Conservation (phyloP, 2,888 invertebrate genomes). For the Dyspetes luteomarginatus region DNA sequence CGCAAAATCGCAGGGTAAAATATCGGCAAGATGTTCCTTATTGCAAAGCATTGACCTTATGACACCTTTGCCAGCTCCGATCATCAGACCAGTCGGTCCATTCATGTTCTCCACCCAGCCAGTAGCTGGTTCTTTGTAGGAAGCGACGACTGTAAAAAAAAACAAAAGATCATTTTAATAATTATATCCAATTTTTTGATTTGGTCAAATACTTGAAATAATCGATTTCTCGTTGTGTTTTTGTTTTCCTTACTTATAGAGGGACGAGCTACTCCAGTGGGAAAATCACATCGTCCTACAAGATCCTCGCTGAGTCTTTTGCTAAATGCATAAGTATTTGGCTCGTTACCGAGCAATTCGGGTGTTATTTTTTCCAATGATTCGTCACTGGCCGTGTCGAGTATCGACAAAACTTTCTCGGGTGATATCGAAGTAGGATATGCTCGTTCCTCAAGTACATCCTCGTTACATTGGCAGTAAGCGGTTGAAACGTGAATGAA, state of each 20-base stretch:
- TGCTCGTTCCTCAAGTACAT: constrained; percentile 90
- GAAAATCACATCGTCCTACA: constrained; percentile 89
- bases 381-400: constrained; percentile 88
- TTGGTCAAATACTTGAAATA: neutral
- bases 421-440: constrained; percentile 88
- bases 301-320: constrained; percentile 95
- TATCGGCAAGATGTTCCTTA: constrained; percentile 86
- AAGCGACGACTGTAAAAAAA: constrained; percentile 89
- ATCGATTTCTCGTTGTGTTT: neutral
- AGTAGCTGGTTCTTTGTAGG: constrained; percentile 90
- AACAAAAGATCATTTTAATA: neutral
- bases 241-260: constrained; percentile 97
- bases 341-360: constrained; percentile 90
- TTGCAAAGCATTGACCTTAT: constrained; percentile 93
- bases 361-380: constrained; percentile 87
- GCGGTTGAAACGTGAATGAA: constrained; percentile 96
- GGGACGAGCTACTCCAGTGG: constrained; percentile 94
- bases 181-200: neutral
- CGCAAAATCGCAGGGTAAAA: constrained; percentile 91
- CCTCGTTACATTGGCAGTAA: constrained; percentile 94
- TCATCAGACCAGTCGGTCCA: constrained; percentile 93
- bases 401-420: constrained; percentile 87
- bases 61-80: constrained; percentile 93
- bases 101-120: constrained; percentile 97
- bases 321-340: constrained; percentile 98